Percentiles rank a stretch among this genome's conserved stretches.
phyloP scores from a whole-genome alignment of 2,113 vertebrate species.

The Pseudorasbora parva region DNA sequence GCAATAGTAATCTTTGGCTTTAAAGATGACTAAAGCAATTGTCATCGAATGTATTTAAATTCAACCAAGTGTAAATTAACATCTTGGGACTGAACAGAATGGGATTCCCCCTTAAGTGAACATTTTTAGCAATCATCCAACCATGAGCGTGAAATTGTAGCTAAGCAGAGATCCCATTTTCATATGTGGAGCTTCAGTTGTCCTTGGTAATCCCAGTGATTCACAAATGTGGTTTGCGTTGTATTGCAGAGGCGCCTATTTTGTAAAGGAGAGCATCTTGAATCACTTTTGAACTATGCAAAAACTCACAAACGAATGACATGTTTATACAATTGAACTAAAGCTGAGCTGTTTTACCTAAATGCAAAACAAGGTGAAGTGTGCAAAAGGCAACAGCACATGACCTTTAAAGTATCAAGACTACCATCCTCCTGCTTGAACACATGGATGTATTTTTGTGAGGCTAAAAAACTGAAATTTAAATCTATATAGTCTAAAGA shows the following conservation, averaged over 20 bases:
- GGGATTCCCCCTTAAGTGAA: slow-evolving; percentile 12
- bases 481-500: background rate
- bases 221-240: slow-evolving; percentile 8
- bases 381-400: slow-evolving; percentile 13
- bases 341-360: slow-evolving; percentile 24
- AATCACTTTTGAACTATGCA: slow-evolving; percentile 25
- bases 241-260: background rate
- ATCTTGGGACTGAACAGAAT: background rate
- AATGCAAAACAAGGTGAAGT: slow-evolving; percentile 1
- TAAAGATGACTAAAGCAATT: background rate
- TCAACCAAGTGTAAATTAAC: background rate
- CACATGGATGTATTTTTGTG: background rate
- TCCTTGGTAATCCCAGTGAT: background rate
- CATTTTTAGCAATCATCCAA: background rate
- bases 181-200: background rate
- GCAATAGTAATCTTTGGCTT: background rate
- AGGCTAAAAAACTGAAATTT: background rate
- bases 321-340: slow-evolving; percentile 3
- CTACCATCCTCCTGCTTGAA: background rate
- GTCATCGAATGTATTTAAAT: background rate
- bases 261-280: slow-evolving; percentile 23
- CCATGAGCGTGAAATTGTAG: slow-evolving; percentile 10
- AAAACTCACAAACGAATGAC: slow-evolving; percentile 2
- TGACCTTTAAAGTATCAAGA: background rate
- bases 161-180: slow-evolving; percentile 7